Evolutionary conservation across 2,888 invertebrate genomes (phyloP), one percentile per base, ranked within the genome.

Genomic region (Pasiphila rectangulata): DNA sequence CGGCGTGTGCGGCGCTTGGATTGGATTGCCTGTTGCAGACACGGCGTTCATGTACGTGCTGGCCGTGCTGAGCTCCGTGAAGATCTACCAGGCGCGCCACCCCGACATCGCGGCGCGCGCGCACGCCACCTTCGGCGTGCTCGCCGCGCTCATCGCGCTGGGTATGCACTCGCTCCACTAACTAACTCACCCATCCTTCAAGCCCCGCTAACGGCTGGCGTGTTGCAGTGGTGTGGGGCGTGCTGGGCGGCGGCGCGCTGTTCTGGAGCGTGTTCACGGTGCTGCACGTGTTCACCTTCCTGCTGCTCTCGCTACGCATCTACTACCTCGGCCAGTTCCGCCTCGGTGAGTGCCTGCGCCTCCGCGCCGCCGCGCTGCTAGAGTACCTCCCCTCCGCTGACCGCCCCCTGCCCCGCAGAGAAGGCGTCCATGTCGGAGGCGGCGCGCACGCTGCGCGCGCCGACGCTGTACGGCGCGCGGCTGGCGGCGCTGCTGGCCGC

Each of bases 11-110:
- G 2, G 24, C 9, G 7, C 24, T 1, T n/a, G n/a, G 24, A 10
- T 6, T 1, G 16, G 13, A n/a, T 10, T 1, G 30, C 3, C 25
- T 23, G 32, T 90, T 16, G 53, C 89, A 96, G 96, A 97, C 83
- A 95, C 96, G 24, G 94, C 96, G 66, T 96, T 96, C 78, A 97
- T 97, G 97, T 97, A 97, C 83, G 93, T 97, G 63, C 95, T 96
- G 79, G 93, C 95, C 4, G 95, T 95, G 64, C 85, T 97, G 49
- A 93, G 93, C 69, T 96, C 96, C 93, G 91, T 97, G 56, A 96
- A 96, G 89, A 93, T 97, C 67, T 97, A 96, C 83, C 96, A 97
- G 83, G 92, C 93, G 47, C 91, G 97, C 3, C 97, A 97, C 83
- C 96, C 96, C 6, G 97, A 97, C 81, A 94, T 97, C 66, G 96